These are phyloP conservation scores for Eriosoma lanigerum DNA, from an alignment of 1,140 invertebrate species.

Conservation along the genomic window DNA sequence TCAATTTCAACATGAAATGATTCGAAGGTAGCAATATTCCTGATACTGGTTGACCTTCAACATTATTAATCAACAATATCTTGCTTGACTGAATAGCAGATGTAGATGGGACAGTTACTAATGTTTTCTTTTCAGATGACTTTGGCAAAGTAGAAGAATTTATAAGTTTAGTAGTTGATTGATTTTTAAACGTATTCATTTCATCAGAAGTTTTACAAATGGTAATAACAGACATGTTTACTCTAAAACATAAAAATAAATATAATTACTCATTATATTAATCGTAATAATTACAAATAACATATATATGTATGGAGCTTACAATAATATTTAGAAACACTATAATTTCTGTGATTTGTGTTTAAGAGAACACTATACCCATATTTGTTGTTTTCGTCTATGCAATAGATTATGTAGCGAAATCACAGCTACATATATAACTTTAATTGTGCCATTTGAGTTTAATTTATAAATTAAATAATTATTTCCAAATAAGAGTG, in stretches of 20 bases:
- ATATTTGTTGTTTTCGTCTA: too few species aligned
- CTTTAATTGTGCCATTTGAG: too few species aligned
- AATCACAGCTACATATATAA: too few species aligned
- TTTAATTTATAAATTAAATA: too few species aligned
- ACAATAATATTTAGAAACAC: too few species aligned
- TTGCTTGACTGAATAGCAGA: slow-evolving; percentile 15
- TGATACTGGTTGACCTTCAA: slow-evolving; percentile 23
- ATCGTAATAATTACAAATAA: too few species aligned
- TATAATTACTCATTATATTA: background rate
- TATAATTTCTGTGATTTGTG: too few species aligned
- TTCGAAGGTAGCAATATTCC: slow-evolving; percentile 34
- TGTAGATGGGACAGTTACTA: background rate
- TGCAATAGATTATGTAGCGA: too few species aligned
- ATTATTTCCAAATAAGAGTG: too few species aligned
- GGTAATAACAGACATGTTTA: slow-evolving; percentile 10
- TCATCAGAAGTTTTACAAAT: slow-evolving; percentile 7
- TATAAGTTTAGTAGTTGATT: slow-evolving; percentile 12
- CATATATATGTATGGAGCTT: too few species aligned
- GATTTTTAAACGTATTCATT: slow-evolving; percentile 30
- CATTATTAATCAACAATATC: slow-evolving; percentile 30
- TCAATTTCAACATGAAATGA: slow-evolving; percentile 47
- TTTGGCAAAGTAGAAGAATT: slow-evolving; percentile 3
- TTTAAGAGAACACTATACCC: too few species aligned
- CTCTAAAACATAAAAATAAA: slow-evolving; percentile 32
- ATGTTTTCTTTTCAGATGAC: background rate